phyloP scores from a whole-genome alignment of 92 coral and sea anemone genomes.

The Montipora capitata region DNA sequence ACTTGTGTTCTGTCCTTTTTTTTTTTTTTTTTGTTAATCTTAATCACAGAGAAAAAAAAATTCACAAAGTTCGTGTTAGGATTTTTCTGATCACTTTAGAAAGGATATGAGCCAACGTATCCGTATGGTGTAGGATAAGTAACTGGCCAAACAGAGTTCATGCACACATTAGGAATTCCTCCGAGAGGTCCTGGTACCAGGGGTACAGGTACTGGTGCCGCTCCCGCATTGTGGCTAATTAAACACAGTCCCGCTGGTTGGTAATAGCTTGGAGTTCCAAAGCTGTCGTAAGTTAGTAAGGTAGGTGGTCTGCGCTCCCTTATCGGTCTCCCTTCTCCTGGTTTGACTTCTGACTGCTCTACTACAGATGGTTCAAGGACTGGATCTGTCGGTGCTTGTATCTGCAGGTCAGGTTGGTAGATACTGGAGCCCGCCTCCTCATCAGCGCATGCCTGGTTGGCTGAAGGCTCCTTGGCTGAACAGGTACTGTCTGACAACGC shows the following conservation, averaged over 20 bases:
- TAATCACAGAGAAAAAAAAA: too few relatives aligned
- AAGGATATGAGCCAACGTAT: not conserved
- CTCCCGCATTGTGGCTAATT: not conserved
- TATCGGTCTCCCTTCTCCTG: not conserved
- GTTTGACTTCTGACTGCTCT: not conserved
- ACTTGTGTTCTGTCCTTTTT: too few relatives aligned
- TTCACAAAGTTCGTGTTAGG: not conserved
- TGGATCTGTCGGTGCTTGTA: not conserved
- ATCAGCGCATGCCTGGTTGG: not conserved
- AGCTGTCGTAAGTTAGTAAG: not conserved
- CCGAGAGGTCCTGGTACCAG: not conserved
- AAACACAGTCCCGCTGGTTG: not conserved
- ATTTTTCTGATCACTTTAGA: not conserved
- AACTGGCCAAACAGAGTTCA: not conserved
- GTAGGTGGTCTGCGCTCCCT: slow-evolving; percentile 21
- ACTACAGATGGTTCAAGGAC: not conserved
- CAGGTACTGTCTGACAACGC: not conserved
- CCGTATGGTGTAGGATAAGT: not conserved
- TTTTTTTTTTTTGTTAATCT: too few relatives aligned
- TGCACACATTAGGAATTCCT: not conserved
- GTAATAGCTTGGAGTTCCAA: slow-evolving; percentile 12
- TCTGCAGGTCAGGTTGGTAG: not conserved
- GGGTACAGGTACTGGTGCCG: not conserved
- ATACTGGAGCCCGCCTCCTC: not conserved
- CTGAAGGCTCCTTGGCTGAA: not conserved